Base-by-base conservation (phyloP, 2,888 invertebrate genomes). In the Drosophila imparisetae region DNA sequence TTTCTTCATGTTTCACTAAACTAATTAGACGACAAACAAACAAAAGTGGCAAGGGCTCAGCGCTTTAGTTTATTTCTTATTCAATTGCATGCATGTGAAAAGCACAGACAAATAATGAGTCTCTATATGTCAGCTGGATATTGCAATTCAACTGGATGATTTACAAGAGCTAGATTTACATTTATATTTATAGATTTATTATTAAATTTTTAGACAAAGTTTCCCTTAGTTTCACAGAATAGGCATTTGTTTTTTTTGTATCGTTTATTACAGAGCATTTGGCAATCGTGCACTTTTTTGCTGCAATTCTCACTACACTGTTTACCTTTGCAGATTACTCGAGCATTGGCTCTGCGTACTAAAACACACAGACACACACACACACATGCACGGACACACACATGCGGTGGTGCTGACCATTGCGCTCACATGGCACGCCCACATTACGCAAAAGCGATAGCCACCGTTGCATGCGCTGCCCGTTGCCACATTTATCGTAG, bases 11-110 rank as follows among this genome's bases (percentile, higher is more conserved):
- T 65, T 73, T 50, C 49, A 62, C 72, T 74, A 71, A 71, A 81
- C 82, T 66, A 72, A 85, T 85, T 82, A 77, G 67, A 74, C 54
- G 55, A 45, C 60, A 69, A 78, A 64, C 61, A 70, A 68, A 69
- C 29, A 60, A 63, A 45, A 53, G 50, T 29, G 61, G 21, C 42
- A 50, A 55, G 32, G 61, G 55, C 29, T 52, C 42, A 57, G 61
- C 48, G 54, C 50, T 49, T 54, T 45, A 32, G 64, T 61, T 55
- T 50, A 10, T 66, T 60, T 77, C 58, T 70, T 50, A 54, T 53
- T 78, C 53, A 67, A 66, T 48, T 49, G 15, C 38, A 40, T 34
- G 48, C 48, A 15, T 29, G 38, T 7, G 52, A 11, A n/a, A 64
- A 52, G 10, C 38, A 63, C 45, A 4, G 50, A 30, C 10, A 30